Conservation (phyloP, 2,888 invertebrate genomes). For the Heliothis peltigera region DNA sequence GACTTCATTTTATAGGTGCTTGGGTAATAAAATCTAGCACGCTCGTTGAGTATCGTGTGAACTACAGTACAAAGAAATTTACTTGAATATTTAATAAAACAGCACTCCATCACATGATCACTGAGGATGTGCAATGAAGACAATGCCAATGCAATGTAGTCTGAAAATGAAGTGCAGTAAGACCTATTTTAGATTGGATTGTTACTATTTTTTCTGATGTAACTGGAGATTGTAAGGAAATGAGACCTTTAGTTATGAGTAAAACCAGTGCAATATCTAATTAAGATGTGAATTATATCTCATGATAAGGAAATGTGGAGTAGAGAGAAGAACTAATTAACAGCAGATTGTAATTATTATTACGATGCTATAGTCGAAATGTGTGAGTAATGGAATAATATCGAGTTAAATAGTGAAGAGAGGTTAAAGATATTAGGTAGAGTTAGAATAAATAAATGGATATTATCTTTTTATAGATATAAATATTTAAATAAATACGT, state of each 20-base stretch:
- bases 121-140: slow-evolving; percentile 50
- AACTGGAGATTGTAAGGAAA: slow-evolving; percentile 56
- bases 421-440: neutral
- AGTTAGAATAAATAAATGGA: slow-evolving; percentile 8
- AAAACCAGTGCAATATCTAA: slow-evolving; percentile 47
- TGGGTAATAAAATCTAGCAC: slow-evolving; percentile 45
- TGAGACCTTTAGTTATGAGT: slow-evolving; percentile 45
- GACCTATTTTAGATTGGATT: slow-evolving; percentile 32
- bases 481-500: slow-evolving; percentile 9
- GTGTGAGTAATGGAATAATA: neutral
- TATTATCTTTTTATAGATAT: slow-evolving; percentile 4
- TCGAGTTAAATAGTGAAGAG: neutral
- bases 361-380: neutral
- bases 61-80: slow-evolving; percentile 63
- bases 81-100: slow-evolving; percentile 68
- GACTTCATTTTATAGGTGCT: slow-evolving; percentile 38
- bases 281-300: slow-evolving; percentile 48
- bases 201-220: slow-evolving; percentile 29
- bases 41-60: slow-evolving; percentile 62
- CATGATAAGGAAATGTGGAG: slow-evolving; percentile 43
- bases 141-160: slow-evolving; percentile 34
- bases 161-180: slow-evolving; percentile 18
- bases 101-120: slow-evolving; percentile 62
- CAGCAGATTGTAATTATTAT: slow-evolving; percentile 11
- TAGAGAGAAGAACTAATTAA: slow-evolving; percentile 25